These are phyloP conservation scores for Solenodon paradoxus DNA, from an alignment of 2,113 vertebrate genomes.

Conservation along the genomic window DNA sequence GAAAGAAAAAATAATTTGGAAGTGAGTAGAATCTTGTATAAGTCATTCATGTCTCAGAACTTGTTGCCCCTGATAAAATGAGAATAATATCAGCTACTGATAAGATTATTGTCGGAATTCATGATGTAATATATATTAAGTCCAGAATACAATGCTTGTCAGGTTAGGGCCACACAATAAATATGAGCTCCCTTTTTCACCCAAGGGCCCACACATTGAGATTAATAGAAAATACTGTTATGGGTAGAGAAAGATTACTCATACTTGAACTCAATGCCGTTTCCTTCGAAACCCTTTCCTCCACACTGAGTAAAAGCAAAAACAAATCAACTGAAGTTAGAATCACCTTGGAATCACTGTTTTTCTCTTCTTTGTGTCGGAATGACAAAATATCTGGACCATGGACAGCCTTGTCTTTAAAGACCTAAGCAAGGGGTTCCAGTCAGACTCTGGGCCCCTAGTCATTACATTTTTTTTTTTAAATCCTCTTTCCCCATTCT, in stretches of 20 bases:
- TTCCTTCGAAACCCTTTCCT: neutral
- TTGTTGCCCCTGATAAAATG: neutral
- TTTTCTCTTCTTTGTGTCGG: neutral
- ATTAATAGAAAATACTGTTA: neutral
- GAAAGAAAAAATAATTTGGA: too few species aligned
- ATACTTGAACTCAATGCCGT: neutral
- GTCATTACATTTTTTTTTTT: neutral
- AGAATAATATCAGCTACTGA: neutral
- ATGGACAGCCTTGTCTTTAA: neutral
- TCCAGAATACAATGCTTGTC: neutral
- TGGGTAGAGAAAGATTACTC: neutral
- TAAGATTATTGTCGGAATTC: neutral
- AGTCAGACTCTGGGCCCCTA: neutral
- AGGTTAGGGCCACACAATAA: neutral
- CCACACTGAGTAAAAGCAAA: neutral
- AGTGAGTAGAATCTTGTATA: neutral
- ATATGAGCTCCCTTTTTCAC: neutral
- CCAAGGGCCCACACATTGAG: neutral
- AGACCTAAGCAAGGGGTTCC: neutral
- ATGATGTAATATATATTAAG: neutral
- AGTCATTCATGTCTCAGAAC: neutral
- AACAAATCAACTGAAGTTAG: neutral
- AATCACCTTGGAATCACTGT: neutral
- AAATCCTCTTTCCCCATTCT: too few species aligned
- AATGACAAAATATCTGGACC: neutral